Evolutionary conservation across 1,140 invertebrate species (phyloP).

Genomic region (Drosophila kikkawai): DNA sequence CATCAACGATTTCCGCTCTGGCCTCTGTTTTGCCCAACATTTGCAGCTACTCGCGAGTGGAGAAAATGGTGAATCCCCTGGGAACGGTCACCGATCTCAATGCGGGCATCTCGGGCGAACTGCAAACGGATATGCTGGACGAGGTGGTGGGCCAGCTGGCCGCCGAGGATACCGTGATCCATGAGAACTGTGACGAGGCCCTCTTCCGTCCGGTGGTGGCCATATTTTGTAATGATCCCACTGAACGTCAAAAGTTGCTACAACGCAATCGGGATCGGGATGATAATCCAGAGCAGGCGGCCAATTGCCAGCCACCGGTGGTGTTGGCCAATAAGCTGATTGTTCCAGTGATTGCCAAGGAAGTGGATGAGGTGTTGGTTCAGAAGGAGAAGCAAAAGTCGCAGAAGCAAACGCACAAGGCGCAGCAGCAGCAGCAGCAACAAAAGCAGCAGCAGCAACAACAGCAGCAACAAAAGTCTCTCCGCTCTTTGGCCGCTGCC

Average conservation of each 20-base stretch:
- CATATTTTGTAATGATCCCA: slow-evolving; percentile 78
- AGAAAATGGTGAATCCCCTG: slow-evolving; percentile 89
- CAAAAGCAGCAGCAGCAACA: background rate
- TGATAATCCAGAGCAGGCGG: background rate
- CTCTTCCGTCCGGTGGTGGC: slow-evolving; percentile 87
- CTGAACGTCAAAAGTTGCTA: slow-evolving; percentile 50
- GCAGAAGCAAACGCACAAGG: slow-evolving; percentile 80
- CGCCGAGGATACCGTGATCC: slow-evolving; percentile 85
- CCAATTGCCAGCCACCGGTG: slow-evolving; percentile 63
- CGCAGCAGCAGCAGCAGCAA: slow-evolving; percentile 68
- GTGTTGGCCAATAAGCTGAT: slow-evolving; percentile 76
- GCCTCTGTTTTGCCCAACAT: slow-evolving; percentile 75
- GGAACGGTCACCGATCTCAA: slow-evolving; percentile 88
- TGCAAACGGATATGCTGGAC: slow-evolving; percentile 86
- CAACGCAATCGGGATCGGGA: slow-evolving; percentile 25
- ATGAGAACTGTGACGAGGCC: slow-evolving; percentile 88
- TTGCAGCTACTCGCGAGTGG: slow-evolving; percentile 67
- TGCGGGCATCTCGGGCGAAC: slow-evolving; percentile 84
- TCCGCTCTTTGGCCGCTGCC: slow-evolving; percentile 84
- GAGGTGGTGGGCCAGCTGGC: slow-evolving; percentile 82
- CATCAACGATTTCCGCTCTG: slow-evolving; percentile 24
- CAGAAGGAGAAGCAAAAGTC: slow-evolving; percentile 85
- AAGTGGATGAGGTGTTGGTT: slow-evolving; percentile 85
- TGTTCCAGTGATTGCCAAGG: slow-evolving; percentile 83
- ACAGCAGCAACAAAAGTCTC: slow-evolving; percentile 42